Evolutionary conservation across 2,888 invertebrate species (phyloP), one percentile per base, ranked within the genome.

Genomic region (Serrognathus titanus): DNA sequence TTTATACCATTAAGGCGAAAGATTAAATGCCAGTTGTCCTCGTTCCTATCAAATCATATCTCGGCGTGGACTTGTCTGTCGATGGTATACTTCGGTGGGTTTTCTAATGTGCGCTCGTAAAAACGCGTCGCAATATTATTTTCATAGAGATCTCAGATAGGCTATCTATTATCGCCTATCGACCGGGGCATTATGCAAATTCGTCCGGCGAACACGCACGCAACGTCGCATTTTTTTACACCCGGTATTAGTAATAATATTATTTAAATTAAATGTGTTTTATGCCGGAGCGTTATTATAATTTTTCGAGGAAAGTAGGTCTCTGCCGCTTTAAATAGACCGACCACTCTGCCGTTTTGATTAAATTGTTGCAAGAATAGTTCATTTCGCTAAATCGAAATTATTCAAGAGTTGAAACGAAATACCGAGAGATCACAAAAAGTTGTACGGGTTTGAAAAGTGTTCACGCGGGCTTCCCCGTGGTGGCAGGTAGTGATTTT

Each of bases 1-100:
- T 75, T 75, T 75, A 75, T 74, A 6, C 75, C 74, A 75, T 74
- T 74, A 75, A 72, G 67, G 69, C 66, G 62, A 68, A 68, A 74
- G 76, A 76, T 75, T 75, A 75, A 72, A 75, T 75, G 70, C 75
- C 72, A 69, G 43, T 43, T 43, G n/a, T 43, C 43, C 13, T 20
- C 7, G 43, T 43, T 11, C 40, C 40, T 43, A 43, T 43, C 12
- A 7, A 11, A 31, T 31, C 24, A 31, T 13, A 43, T 43, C 11
- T 43, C 43, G 11, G 20, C 43, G 13, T 31, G 24, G 24, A 40
- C 12, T 13, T 13, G 40, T 43, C 12, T 9, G 43, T 10, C 13
- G 10, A 43, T 43, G 8, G 11, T 41, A 41, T 11, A 41, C 41
- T 41, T 41, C 3, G 16, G 16, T 16, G 16, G 16, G 16, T 16